Conservation (phyloP, 1,140 invertebrate species). For the Diabrotica undecimpunctata region DNA sequence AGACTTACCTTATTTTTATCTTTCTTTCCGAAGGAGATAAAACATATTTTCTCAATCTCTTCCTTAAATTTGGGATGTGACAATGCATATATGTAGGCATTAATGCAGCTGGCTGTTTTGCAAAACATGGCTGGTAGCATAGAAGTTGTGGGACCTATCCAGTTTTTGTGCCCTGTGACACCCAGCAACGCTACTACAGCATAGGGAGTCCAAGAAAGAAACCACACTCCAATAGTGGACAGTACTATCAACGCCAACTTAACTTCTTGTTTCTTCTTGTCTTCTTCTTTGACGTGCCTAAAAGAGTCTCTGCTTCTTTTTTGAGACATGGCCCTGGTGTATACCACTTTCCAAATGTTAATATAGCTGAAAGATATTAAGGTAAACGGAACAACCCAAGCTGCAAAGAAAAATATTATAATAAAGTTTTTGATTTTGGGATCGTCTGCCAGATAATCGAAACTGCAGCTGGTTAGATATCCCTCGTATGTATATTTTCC, state of each 20-base stretch:
- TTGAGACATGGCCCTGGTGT: constrained; percentile 30
- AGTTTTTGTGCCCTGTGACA: constrained; percentile 58
- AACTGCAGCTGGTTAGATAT: constrained; percentile 75
- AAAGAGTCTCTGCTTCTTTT: constrained; percentile 46
- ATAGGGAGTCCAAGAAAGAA: constrained; percentile 74
- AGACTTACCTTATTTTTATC: constrained; percentile 12
- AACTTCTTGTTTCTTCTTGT: constrained; percentile 63
- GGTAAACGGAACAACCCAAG: constrained; percentile 64
- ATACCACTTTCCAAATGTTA: constrained; percentile 63
- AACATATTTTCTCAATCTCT: constrained; percentile 27
- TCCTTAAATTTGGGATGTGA: constrained; percentile 62
- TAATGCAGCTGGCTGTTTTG: constrained; percentile 69
- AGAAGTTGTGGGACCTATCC: constrained; percentile 63
- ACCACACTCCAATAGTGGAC: constrained; percentile 65
- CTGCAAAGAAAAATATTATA: constrained; percentile 63
- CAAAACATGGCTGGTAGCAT: constrained; percentile 75
- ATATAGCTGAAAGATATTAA: constrained; percentile 69
- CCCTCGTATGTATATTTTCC: constrained; percentile 74
- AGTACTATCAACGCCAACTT: constrained; percentile 64
- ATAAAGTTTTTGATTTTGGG: constrained; percentile 58
- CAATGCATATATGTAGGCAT: constrained; percentile 72
- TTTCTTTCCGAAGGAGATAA: neutral
- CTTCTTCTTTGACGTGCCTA: constrained; percentile 57
- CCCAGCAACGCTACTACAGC: constrained; percentile 69
- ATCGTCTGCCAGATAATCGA: constrained; percentile 69